Evolutionary conservation across 2,797 vertebrate species (phyloP).

Genomic region (Manis javanica): DNA sequence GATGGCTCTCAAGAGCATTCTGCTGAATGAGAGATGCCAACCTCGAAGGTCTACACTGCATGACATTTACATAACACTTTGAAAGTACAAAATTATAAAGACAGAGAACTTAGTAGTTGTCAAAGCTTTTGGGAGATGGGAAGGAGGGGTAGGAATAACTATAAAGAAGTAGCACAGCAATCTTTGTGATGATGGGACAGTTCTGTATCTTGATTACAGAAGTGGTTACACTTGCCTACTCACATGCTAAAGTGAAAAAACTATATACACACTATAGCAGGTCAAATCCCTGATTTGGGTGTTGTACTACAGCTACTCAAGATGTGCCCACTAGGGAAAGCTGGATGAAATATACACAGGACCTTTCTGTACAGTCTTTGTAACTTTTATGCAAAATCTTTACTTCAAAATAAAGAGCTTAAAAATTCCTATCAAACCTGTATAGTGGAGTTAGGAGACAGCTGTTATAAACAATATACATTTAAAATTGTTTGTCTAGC

Average conservation of each 20-base stretch:
- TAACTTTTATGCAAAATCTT: neutral
- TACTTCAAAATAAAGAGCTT: conserved; percentile 30
- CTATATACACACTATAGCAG: neutral
- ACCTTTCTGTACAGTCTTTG: neutral
- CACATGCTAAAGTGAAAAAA: neutral
- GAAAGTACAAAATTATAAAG: neutral
- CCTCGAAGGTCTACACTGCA: neutral
- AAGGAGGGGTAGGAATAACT: neutral
- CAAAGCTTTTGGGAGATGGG: neutral
- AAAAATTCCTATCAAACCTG: neutral
- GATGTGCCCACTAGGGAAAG: neutral
- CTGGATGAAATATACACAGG: neutral
- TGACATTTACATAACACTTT: neutral
- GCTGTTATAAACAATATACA: neutral
- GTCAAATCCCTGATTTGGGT: neutral
- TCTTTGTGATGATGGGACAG: neutral
- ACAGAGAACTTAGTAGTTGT: neutral
- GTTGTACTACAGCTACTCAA: neutral
- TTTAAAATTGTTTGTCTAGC: neutral
- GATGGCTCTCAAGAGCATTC: neutral
- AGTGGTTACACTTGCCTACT: neutral
- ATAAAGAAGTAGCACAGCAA: neutral
- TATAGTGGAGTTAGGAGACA: neutral
- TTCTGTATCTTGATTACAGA: neutral
- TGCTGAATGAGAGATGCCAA: neutral